Evolutionary conservation across 2,797 vertebrate genomes (phyloP).

Genomic region (Sebastes diaconus): DNA sequence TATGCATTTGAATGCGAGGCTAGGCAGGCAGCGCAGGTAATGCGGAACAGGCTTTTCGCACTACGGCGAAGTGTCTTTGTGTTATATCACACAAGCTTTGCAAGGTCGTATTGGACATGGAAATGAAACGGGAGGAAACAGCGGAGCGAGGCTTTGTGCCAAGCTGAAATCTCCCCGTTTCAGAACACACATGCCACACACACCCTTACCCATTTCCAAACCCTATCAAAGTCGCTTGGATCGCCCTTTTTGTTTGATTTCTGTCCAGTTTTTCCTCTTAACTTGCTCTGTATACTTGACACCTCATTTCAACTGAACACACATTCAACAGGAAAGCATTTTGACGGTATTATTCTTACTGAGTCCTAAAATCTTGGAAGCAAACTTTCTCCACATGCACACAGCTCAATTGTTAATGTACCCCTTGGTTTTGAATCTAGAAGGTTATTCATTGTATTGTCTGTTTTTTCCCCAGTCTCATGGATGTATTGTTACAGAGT

Average conservation of each 20-base stretch:
- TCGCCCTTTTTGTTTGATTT: slow-evolving; percentile 27
- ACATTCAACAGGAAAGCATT: neutral
- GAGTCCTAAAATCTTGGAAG: neutral
- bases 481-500: neutral
- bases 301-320: slow-evolving; percentile 6
- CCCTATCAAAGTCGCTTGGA: slow-evolving; percentile 1
- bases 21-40: slow-evolving; percentile 54
- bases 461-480: neutral
- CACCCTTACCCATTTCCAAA: neutral
- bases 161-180: slow-evolving; percentile 31
- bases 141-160: slow-evolving; percentile 51
- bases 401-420: neutral
- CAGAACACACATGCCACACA: slow-evolving; percentile 8
- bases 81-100: slow-evolving; percentile 58
- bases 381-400: neutral
- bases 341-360: neutral
- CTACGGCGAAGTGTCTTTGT: slow-evolving; percentile 53
- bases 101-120: slow-evolving; percentile 57
- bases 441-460: slow-evolving; percentile 16
- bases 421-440: slow-evolving; percentile 13
- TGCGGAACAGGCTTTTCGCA: slow-evolving; percentile 40
- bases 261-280: slow-evolving; percentile 15
- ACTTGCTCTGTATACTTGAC: slow-evolving; percentile 8
- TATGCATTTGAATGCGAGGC: slow-evolving; percentile 76
- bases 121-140: slow-evolving; percentile 63